phyloP scores from a whole-genome alignment of 2,888 invertebrate species.

The Silvanus unidentatus region DNA sequence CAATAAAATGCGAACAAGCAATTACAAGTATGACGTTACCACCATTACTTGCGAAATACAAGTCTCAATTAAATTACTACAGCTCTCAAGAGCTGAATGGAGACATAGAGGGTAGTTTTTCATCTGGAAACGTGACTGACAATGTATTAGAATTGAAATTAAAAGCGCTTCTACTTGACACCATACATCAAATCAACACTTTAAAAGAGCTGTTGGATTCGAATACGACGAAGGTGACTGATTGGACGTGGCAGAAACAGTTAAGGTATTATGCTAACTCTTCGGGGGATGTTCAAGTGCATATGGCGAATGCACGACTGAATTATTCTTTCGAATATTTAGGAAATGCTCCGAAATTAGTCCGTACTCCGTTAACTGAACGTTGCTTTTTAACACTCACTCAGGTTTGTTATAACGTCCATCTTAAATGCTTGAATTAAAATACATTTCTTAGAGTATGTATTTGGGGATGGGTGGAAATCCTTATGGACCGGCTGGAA shows the following conservation, averaged over 20 bases:
- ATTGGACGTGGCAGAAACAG: conserved; percentile 96
- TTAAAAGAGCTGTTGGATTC: conserved; percentile 69
- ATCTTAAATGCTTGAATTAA: background rate
- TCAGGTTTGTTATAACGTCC: conserved; percentile 63
- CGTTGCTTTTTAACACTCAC: conserved; percentile 96
- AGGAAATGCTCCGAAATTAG: conserved; percentile 92
- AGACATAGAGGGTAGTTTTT: background rate
- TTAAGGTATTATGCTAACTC: conserved; percentile 70
- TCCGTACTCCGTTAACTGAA: conserved; percentile 93
- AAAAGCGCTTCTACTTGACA: conserved; percentile 87
- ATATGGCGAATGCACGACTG: conserved; percentile 92
- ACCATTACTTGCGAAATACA: conserved; percentile 48
- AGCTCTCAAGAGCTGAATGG: conserved; percentile 44
- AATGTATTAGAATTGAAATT: conserved; percentile 65
- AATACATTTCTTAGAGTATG: conserved; percentile 62
- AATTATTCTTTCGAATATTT: conserved; percentile 97
- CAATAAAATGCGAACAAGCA: conserved; percentile 75
- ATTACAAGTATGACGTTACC: conserved; percentile 61
- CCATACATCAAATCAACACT: conserved; percentile 83
- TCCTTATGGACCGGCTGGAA: conserved; percentile 98
- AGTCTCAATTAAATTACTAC: conserved; percentile 50
- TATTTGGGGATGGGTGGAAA: conserved; percentile 95
- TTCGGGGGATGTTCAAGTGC: conserved; percentile 61
- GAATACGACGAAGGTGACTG: conserved; percentile 58
- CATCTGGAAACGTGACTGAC: conserved; percentile 23